These are phyloP conservation scores for Aspiorhynchus laticeps DNA, from an alignment of 2,113 vertebrate species.

Conservation along the genomic window DNA sequence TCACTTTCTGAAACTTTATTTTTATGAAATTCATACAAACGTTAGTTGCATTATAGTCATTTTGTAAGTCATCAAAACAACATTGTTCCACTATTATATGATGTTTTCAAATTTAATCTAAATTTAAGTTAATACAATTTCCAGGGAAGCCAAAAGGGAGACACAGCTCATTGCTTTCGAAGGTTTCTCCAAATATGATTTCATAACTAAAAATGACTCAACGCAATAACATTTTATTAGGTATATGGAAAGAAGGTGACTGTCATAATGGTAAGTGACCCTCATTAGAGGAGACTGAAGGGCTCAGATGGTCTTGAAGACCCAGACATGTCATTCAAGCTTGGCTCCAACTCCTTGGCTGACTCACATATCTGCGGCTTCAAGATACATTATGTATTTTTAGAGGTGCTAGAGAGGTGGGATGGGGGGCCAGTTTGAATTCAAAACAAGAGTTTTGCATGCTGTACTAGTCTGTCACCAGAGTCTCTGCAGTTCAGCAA, in stretches of 20 bases:
- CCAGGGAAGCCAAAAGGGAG: background rate
- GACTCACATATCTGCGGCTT: constrained; percentile 60
- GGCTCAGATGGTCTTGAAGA: constrained; percentile 47
- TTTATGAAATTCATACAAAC: background rate
- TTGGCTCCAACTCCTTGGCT: constrained; percentile 62
- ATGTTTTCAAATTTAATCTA: background rate
- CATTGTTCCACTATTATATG: background rate
- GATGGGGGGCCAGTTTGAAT: constrained; percentile 21
- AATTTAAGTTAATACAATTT: background rate
- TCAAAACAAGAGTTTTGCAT: constrained; percentile 26
- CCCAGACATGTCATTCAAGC: constrained; percentile 65
- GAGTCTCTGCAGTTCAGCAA: background rate
- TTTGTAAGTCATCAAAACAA: background rate
- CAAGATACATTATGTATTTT: constrained; percentile 67
- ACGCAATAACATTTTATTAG: background rate
- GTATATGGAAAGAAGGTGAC: background rate
- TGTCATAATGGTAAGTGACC: background rate
- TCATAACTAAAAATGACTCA: background rate
- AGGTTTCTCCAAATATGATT: background rate
- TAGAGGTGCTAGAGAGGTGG: constrained; percentile 50
- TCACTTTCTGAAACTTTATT: background rate
- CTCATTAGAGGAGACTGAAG: constrained; percentile 27
- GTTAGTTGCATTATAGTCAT: background rate
- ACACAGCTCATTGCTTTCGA: background rate
- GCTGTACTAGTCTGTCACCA: background rate